Conservation (phyloP, 2,888 invertebrate species). For the Amphipyra tragopoginis region DNA sequence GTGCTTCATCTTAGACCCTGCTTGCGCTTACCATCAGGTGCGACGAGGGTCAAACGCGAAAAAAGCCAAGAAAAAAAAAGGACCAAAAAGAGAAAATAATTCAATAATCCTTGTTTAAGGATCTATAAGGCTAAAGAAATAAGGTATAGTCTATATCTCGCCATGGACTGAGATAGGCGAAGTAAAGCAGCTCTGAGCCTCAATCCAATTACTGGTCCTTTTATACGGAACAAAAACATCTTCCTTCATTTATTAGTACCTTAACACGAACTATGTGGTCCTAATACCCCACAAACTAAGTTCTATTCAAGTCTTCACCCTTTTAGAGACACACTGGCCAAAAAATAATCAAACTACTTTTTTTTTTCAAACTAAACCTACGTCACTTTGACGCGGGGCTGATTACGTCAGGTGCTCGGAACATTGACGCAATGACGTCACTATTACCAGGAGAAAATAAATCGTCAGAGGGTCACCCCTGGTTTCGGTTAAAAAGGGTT, state of each 20-base stretch:
- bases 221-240: conserved; percentile 18
- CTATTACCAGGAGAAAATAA: conserved; percentile 58
- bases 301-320: conserved; percentile 15
- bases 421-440: conserved; percentile 60
- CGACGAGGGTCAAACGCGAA: too few species aligned
- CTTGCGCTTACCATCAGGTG: too few species aligned
- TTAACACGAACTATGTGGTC: conserved; percentile 5
- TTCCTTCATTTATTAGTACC: conserved; percentile 19
- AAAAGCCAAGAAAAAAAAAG: too few species aligned
- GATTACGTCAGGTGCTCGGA: conserved; percentile 68
- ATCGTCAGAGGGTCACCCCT: conserved; percentile 51
- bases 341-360: conserved; percentile 49
- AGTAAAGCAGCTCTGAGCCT: conserved; percentile 6
- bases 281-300: conserved; percentile 24
- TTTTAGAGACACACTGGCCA: conserved; percentile 1
- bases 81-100: too few species aligned
- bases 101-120: not conserved
- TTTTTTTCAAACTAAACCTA: conserved; percentile 57
- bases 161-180: too few species aligned
- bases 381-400: conserved; percentile 69
- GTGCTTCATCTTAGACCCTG: too few species aligned
- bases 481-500: conserved; percentile 54
- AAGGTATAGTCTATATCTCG: too few species aligned
- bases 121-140: not conserved
- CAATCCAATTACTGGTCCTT: conserved; percentile 37